Percentiles rank a stretch among this genome's conserved stretches.
phyloP scores from a whole-genome alignment of 2,888 invertebrate species.

The Sisyra nigra region DNA sequence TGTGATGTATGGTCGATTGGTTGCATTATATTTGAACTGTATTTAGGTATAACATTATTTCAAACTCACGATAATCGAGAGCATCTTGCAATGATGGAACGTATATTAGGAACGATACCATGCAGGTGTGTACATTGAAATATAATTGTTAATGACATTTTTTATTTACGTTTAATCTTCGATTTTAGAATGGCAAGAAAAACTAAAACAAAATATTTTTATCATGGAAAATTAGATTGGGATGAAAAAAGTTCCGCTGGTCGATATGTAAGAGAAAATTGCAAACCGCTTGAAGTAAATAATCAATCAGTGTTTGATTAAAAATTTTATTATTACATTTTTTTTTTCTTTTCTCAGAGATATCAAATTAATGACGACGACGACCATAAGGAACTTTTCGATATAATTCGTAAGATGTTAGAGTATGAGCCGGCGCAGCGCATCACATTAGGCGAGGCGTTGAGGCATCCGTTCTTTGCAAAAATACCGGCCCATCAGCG shows the following conservation, averaged over 20 bases:
- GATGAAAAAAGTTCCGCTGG: constrained; percentile 93
- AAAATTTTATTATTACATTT: not conserved
- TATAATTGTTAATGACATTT: constrained; percentile 6
- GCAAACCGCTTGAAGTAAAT: constrained; percentile 85
- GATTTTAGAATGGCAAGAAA: constrained; percentile 59
- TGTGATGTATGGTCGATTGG: constrained; percentile 99
- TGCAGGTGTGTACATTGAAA: constrained; percentile 50
- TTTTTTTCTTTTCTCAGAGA: constrained; percentile 42
- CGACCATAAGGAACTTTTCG: constrained; percentile 87
- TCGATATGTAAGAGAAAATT: constrained; percentile 94
- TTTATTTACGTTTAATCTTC: constrained; percentile 9
- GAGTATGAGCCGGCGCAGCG: constrained; percentile 91
- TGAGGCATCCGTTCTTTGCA: constrained; percentile 86
- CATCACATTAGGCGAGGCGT: constrained; percentile 72
- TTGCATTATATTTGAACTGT: constrained; percentile 97
- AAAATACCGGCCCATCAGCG: constrained; percentile 66
- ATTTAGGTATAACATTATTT: constrained; percentile 94
- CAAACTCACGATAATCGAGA: constrained; percentile 99
- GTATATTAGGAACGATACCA: constrained; percentile 92
- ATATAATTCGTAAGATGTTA: constrained; percentile 88
- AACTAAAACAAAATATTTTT: constrained; percentile 95
- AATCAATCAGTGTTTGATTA: too few relatives aligned
- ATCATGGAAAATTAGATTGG: constrained; percentile 95
- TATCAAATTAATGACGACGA: constrained; percentile 76
- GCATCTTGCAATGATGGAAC: constrained; percentile 99